Evolutionary conservation across 2,888 invertebrate genomes (phyloP).

Genomic region (Dascillus cervinus): DNA sequence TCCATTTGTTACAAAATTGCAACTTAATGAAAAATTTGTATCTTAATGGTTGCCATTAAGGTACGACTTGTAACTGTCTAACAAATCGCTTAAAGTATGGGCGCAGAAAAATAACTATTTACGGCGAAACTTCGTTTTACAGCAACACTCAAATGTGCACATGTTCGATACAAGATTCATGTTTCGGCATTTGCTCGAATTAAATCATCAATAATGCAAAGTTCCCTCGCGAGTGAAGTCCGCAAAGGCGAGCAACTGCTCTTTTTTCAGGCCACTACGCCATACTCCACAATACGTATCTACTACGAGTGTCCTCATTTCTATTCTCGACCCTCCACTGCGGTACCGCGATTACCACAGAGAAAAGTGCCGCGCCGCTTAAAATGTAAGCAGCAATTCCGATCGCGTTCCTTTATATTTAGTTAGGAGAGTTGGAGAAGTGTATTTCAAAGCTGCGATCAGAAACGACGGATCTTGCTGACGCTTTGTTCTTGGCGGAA

Average conservation of each 20-base stretch:
- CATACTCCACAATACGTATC: too few relatives aligned
- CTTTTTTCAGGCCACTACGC: conserved; percentile 32
- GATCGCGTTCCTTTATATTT: too few relatives aligned
- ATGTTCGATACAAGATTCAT: conserved; percentile 33
- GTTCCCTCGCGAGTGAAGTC: conserved; percentile 32
- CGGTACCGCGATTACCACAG: conserved; percentile 9
- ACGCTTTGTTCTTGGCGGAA: conserved; percentile 16
- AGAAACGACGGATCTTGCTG: conserved; percentile 8
- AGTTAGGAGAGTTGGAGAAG: not conserved
- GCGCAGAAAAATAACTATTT: too few relatives aligned
- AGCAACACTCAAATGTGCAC: not conserved
- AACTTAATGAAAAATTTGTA: too few relatives aligned
- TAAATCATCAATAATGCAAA: conserved; percentile 43
- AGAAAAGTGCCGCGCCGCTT: conserved; percentile 7
- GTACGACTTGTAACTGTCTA: too few relatives aligned
- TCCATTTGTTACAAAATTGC: too few relatives aligned
- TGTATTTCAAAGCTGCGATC: conserved; percentile 4
- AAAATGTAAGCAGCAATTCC: conserved; percentile 10
- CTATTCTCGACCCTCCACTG: conserved; percentile 11
- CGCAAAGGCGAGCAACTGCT: conserved; percentile 32
- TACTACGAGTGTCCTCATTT: conserved; percentile 10
- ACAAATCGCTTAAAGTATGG: too few relatives aligned
- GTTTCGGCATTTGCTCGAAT: conserved; percentile 39
- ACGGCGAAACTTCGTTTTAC: too few relatives aligned
- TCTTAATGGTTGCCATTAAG: too few relatives aligned